Percentiles rank a stretch among this genome's conserved stretches.
Conservation (phyloP, 1,140 invertebrate species). For the Melanaphis sacchari region DNA sequence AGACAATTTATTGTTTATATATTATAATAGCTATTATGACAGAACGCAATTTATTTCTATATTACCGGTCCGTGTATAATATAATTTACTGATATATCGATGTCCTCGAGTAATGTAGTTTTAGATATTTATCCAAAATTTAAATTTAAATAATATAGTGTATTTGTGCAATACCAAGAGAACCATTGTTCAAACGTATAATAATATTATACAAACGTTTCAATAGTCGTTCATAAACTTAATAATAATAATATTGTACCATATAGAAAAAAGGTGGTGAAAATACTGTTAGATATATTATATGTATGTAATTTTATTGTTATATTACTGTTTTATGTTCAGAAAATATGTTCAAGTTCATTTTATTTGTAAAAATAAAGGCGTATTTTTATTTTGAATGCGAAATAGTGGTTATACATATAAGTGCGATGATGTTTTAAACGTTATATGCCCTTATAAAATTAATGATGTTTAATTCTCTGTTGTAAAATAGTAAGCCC, state of each 20-base stretch:
- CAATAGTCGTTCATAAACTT: not conserved
- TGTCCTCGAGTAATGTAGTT: not conserved
- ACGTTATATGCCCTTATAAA: not conserved
- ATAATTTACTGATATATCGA: not conserved
- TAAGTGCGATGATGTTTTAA: not conserved
- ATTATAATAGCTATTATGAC: not conserved
- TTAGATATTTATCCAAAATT: not conserved
- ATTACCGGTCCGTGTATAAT: not conserved
- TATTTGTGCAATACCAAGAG: not conserved
- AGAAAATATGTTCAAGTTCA: not conserved
- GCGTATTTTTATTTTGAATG: not conserved
- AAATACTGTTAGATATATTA: too few relatives aligned
- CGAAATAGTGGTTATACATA: not conserved
- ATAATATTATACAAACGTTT: not conserved
- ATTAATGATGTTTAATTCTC: conserved; percentile 5
- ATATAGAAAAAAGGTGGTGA: not conserved
- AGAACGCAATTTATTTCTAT: not conserved
- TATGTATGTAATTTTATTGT: not conserved
- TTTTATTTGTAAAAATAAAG: not conserved
- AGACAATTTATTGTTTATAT: not conserved
- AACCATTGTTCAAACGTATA: not conserved
- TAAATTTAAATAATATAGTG: not conserved
- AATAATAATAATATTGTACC: not conserved
- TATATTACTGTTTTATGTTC: not conserved
- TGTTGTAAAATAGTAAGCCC: not conserved